A percentile compares a stretch with the other conserved stretches of the same genome.
phyloP scores from a whole-genome alignment of 2,888 invertebrate species.

The Caenorhabditis angaria region DNA sequence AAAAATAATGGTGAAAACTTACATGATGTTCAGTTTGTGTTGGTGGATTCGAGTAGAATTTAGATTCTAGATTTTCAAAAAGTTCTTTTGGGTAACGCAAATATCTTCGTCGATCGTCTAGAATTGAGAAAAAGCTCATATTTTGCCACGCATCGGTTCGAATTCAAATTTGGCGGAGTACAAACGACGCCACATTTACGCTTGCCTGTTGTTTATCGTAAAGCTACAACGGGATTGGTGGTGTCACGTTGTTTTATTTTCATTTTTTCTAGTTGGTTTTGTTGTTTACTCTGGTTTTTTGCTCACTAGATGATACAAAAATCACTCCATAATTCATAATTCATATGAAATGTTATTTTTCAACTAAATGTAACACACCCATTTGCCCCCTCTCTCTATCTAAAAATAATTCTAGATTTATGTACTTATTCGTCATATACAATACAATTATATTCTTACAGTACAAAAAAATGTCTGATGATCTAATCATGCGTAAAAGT shows the following conservation, averaged over 20 bases:
- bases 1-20: slow-evolving; percentile 1
- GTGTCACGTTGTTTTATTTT: background rate
- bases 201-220: slow-evolving; percentile 20
- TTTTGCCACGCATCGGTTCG: slow-evolving; percentile 4
- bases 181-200: slow-evolving; percentile 22
- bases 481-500: slow-evolving; percentile 36
- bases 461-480: slow-evolving; percentile 36
- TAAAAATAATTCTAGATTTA: too few relatives aligned
- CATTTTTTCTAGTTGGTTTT: background rate
- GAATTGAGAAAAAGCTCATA: background rate
- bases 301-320: too few relatives aligned
- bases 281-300: background rate
- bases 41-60: slow-evolving; percentile 28
- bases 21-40: slow-evolving; percentile 26
- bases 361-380: background rate
- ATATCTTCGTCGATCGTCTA: background rate
- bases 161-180: slow-evolving; percentile 23
- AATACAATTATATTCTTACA: too few relatives aligned
- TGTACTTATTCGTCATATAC: too few relatives aligned
- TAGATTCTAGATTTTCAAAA: slow-evolving; percentile 32
- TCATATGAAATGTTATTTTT: background rate
- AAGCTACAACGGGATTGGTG: slow-evolving; percentile 6
- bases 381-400: background rate
- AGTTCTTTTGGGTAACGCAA: slow-evolving; percentile 18
- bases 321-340: too few relatives aligned